Percentiles rank a stretch among this genome's conserved stretches.
Evolutionary conservation across 2,888 invertebrate species (phyloP).

Genomic region (Euphydryas editha): DNA sequence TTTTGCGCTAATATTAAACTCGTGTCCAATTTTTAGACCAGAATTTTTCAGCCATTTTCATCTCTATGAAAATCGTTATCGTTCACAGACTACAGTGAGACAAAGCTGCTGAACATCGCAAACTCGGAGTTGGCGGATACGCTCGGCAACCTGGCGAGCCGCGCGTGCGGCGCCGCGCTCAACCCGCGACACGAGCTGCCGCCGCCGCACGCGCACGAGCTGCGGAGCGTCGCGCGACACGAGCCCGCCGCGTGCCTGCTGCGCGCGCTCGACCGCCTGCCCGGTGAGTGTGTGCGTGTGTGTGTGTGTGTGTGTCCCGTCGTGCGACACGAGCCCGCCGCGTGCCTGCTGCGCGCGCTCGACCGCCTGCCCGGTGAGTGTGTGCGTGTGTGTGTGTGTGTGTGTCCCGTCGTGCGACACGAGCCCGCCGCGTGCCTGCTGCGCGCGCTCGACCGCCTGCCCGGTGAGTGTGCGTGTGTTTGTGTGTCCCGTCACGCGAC

Average conservation of each 20-base stretch:
- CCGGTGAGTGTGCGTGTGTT: constrained; percentile 48
- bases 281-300: constrained; percentile 46
- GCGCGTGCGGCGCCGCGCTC: constrained; percentile 89
- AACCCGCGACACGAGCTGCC: constrained; percentile 93
- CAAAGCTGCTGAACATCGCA: constrained; percentile 88
- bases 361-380: constrained; percentile 54
- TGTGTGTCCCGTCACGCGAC: not conserved
- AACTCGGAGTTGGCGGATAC: constrained; percentile 97
- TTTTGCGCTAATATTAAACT: no score
- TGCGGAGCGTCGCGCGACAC: constrained; percentile 57
- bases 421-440: constrained; percentile 91
- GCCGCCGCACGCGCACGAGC: constrained; percentile 70
- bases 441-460: constrained; percentile 79
- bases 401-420: constrained; percentile 93
- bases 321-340: constrained; percentile 66
- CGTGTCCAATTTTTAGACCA: no score
- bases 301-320: not conserved
- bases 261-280: constrained; percentile 49
- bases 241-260: constrained; percentile 82
- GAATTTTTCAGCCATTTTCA: no score
- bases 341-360: constrained; percentile 71
- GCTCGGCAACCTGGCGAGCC: constrained; percentile 93
- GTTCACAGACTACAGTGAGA: constrained; percentile 90
- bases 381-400: constrained; percentile 64
- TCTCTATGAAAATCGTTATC: not conserved